Conservation (phyloP, 2,113 vertebrate genomes). For the Thunnus maccoyii region DNA sequence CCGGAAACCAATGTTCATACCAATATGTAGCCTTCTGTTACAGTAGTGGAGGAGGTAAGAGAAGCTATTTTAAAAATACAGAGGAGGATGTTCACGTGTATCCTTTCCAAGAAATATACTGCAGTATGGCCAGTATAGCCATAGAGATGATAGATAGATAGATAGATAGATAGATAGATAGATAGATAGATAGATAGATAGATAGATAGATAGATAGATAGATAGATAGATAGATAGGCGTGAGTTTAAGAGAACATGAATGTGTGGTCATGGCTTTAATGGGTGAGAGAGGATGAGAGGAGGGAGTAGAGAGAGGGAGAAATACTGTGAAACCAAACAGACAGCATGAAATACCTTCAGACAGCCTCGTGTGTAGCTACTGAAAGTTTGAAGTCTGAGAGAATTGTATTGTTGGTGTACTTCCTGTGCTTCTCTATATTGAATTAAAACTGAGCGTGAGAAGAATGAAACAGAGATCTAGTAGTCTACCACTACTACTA, state of each 20-base stretch:
- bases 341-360: conserved; percentile 15
- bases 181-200: conserved; percentile 6
- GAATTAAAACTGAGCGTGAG: not conserved
- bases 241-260: conserved; percentile 26
- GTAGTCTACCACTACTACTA: not conserved
- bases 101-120: not conserved
- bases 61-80: conserved; percentile 68
- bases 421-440: not conserved
- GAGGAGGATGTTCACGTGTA: conserved; percentile 45
- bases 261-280: conserved; percentile 42
- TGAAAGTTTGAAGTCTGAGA: conserved; percentile 37
- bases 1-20: conserved; percentile 60
- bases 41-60: conserved; percentile 53
- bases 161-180: not conserved
- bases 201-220: conserved; percentile 17
- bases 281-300: conserved; percentile 38
- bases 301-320: conserved; percentile 21
- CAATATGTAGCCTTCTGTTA: conserved; percentile 47
- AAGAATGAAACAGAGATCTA: not conserved
- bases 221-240: conserved; percentile 24
- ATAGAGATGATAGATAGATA: not conserved
- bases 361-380: conserved; percentile 13
- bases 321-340: not conserved
- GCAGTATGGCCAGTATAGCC: too few relatives aligned
- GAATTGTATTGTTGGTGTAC: not conserved